A percentile compares a stretch with the other conserved stretches of the same genome.
Conservation (phyloP, 2,113 vertebrate genomes). For the Nyctereutes procyonoides region DNA sequence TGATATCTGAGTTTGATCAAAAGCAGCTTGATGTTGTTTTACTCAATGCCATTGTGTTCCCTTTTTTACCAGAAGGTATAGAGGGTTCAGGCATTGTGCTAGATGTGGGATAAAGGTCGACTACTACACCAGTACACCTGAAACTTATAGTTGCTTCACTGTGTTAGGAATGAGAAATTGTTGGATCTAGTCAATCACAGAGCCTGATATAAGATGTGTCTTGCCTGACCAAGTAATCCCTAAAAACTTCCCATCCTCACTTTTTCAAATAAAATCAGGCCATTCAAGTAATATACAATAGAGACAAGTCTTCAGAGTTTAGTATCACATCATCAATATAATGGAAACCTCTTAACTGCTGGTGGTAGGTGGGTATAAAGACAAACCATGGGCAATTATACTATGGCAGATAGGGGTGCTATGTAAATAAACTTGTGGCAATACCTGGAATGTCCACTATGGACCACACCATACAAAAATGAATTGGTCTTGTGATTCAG, state of each 20-base stretch:
- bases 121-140: not conserved
- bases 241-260: not conserved
- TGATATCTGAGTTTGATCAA: not conserved
- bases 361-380: not conserved
- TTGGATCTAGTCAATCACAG: not conserved
- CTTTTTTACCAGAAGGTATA: not conserved
- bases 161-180: not conserved
- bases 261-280: not conserved
- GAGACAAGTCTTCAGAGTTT: not conserved
- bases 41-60: not conserved
- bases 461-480: not conserved
- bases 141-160: not conserved
- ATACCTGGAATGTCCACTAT: not conserved
- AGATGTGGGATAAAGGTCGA: not conserved
- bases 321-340: not conserved
- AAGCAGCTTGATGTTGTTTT: not conserved
- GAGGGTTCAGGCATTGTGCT: not conserved
- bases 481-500: not conserved
- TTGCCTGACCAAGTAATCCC: not conserved
- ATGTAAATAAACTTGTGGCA: not conserved
- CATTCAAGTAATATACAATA: not conserved
- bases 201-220: not conserved
- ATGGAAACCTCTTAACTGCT: not conserved
- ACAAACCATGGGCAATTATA: not conserved
- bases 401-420: not conserved